Percentiles rank a stretch among this genome's conserved stretches.
Conservation (phyloP, 2,113 vertebrate genomes). For the Neolamprologus kungweensis region DNA sequence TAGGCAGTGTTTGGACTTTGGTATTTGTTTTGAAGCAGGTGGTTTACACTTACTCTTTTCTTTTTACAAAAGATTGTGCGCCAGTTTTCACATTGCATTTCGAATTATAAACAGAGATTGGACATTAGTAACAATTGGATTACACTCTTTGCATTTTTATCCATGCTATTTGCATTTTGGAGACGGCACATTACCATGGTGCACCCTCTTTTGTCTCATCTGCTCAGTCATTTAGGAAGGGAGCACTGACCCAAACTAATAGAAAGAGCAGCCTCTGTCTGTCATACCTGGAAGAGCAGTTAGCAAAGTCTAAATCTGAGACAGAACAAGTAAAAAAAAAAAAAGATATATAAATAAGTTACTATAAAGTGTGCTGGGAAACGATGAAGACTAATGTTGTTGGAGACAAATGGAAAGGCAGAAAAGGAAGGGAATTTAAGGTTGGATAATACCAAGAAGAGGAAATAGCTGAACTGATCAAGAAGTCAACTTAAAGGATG, state of each 20-base stretch:
- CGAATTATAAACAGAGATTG: background rate
- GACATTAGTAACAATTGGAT: background rate
- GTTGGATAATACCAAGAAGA: background rate
- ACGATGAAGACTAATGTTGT: background rate
- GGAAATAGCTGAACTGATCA: background rate
- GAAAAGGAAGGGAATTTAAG: background rate
- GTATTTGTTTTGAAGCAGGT: background rate
- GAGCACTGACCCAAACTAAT: slow-evolving; percentile 59
- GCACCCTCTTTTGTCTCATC: background rate
- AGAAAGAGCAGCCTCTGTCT: slow-evolving; percentile 73
- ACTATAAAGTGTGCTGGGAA: background rate
- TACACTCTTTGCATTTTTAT: background rate
- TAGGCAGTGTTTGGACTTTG: background rate
- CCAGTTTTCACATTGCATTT: background rate
- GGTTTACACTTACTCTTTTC: background rate
- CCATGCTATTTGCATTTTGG: background rate
- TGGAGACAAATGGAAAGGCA: background rate
- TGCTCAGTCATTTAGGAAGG: background rate
- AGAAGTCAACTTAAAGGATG: slow-evolving; percentile 26
- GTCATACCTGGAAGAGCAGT: slow-evolving; percentile 60
- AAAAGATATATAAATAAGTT: background rate
- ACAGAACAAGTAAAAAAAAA: background rate
- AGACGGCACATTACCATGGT: background rate
- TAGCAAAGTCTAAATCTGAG: slow-evolving; percentile 2
- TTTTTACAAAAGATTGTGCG: background rate